Conservation (phyloP, 2,797 vertebrate genomes). For the Yasuhikotakia modesta region DNA sequence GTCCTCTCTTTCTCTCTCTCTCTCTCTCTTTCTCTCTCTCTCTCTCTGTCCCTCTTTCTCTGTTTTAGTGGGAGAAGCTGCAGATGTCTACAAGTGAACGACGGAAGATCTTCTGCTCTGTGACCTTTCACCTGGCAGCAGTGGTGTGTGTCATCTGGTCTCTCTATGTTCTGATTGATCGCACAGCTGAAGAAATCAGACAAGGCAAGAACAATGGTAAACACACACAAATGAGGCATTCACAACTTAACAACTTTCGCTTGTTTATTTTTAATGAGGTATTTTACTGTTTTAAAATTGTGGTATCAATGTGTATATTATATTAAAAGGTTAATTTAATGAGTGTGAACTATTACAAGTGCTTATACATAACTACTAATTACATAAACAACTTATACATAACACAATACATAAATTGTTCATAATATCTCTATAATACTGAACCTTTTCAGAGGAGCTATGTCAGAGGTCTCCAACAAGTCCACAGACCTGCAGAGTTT, state of each 20-base stretch:
- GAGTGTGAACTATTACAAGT: no score
- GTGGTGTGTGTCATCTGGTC: constrained; percentile 94
- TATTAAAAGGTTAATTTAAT: no score
- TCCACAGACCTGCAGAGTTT: no score
- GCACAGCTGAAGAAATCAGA: constrained; percentile 90
- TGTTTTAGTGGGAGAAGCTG: constrained; percentile 91
- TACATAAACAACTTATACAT: no score
- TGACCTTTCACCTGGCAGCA: constrained; percentile 92
- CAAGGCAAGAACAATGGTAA: constrained; percentile 87
- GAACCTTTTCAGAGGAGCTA: not conserved
- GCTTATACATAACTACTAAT: no score
- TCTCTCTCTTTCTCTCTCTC: not conserved
- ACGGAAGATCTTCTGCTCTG: constrained; percentile 93
- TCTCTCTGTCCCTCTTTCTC: not conserved
- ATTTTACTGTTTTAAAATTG: no score
- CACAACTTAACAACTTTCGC: not conserved
- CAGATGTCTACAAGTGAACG: constrained; percentile 92
- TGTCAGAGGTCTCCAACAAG: no score
- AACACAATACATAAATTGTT: no score
- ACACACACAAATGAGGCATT: not conserved
- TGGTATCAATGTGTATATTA: no score
- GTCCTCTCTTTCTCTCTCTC: no score
- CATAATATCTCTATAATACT: not conserved
- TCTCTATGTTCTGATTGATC: constrained; percentile 86
- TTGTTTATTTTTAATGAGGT: no score